Base-by-base conservation (phyloP, 2,113 vertebrate genomes). In the Aramus guarauna region DNA sequence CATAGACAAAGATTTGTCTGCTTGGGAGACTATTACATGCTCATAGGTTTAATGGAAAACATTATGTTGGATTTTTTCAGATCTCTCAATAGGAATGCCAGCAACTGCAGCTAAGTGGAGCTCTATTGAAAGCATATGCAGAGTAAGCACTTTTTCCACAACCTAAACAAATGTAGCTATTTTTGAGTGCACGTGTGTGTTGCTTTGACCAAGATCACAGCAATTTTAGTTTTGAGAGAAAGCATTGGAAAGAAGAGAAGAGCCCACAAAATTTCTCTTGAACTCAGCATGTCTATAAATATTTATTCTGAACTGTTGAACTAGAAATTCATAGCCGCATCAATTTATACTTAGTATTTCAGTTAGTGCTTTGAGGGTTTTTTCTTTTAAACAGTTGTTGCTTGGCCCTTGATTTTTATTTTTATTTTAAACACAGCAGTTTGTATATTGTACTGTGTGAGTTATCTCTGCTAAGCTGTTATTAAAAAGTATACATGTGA, bases 161-260 rank as follows among this genome's bases (percentile, higher is more conserved):
- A 62, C 62, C 74, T 87, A 58, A 92, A 92, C 62, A 77, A 90
- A 90, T 27, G 29, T 18, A 64, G 52, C 80, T 95, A 59, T 88
- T 92, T 95, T 37, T 41, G 62, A 92, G 74, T 45, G 79, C 36
- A 71, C 1, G 1, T 91, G 85, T 85, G 14, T 86, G 43, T 85
- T 89, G 68, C 62, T 87, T 29, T 90, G 79, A 69, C 62, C 20
- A 58, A 79, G 58, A 96, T 88, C 95, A 90, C 66, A 97, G 92
- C 29, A 82, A 64, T 79, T 84, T 90, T 39, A 91, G 58, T 90
- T 97, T 92, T 85, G 77, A 97, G 62, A 92, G 80, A 91, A 95
- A 97, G 77, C 80, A 66, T 64, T 91, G 78, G 47, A 87, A 84
- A 90, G 72, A 64, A 83, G 79, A 91, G 73, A 27, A 15, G 3